Evolutionary conservation across 2,888 invertebrate species (phyloP), one percentile per base, ranked within the genome.

Genomic region (Adela reaumurella): DNA sequence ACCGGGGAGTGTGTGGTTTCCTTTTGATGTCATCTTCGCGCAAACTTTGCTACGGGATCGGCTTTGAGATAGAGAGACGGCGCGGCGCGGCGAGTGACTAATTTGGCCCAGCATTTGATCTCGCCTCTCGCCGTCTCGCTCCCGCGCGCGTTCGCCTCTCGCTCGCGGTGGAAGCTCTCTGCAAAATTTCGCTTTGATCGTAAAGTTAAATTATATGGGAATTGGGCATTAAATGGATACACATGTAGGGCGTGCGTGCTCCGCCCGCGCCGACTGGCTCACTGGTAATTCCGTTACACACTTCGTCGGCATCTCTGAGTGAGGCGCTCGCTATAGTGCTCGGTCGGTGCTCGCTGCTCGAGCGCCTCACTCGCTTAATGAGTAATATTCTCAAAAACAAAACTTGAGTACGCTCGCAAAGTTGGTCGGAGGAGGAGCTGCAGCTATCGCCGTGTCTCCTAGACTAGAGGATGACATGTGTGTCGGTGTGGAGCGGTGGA

Each of bases 1-100:
- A 74, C 76, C 66, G 74, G 78, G 76, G 73, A 73, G 72, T 77
- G 74, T 77, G 77, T 77, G 77, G 78, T 77, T 78, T 77, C 77
- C 78, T 77, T 78, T 78, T 78, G 78, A 78, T 77, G 78, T 78
- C 77, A 78, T 78, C 78, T 78, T 78, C 77, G 78, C 76, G 77
- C 77, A 78, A 78, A 78, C 78, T 78, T 78, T 78, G 77, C 78
- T 77, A 72, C 78, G 76, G 49, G 77, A 78, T 78, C 78, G 78
- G 78, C 78, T 78, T 78, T 78, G 78, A 78, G 78, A 78, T 78
- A 78, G 77, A 78, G 78, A 78, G 74, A 74, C 77, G 74, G 77
- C 35, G 35, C 35, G 35, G 35, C 35, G 35, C 35, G 35, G 35
- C 76, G 78, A 78, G 78, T 77, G 77, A 78, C 78, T 77, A 78